Base-by-base conservation (phyloP, 2,888 invertebrate species). In the Iphiclides podalirius region DNA sequence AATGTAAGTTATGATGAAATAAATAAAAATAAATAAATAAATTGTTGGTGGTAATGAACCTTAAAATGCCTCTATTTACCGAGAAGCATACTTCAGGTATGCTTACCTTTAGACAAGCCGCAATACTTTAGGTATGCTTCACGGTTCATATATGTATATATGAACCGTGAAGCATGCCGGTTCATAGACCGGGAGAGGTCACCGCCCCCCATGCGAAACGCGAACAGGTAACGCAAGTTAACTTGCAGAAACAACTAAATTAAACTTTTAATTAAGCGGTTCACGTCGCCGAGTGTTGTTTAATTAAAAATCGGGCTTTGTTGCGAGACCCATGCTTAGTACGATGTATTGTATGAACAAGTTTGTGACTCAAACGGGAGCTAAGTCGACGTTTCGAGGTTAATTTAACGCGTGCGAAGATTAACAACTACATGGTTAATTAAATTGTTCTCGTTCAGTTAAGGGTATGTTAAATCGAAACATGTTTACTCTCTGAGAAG, bases 211-310 rank as follows among this genome's bases (percentile, higher is more conserved):
- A n/a, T n/a, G n/a, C n/a, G n/a, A n/a, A n/a, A n/a, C n/a, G n/a
- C 14, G 23, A 31, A 46, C 20, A 33, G 31, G 46, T 46, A 38
- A 45, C 37, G 4, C 6, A 38, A 37, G 17, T 6, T 16, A 13
- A 31, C 14, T 14, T 15, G 15, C 28, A 40, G 40, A 15, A 20
- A 33, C 23, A 31, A 39, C 8, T 33, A 14, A 39, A 46, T 39
- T 46, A 39, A 39, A 38, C 31, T 28, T 46, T 38, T 38, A 39
- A 46, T 39, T 38, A 39, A 20, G 46, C 33, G 31, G 31, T 1
- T 4, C 11, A 14, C 31, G 33, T 14, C 38, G 31, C 16, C 17
- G 15, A 26, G 38, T 14, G 12, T 33, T 46, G 20, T 46, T 13
- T 33, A 14, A 39, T 46, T 34, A 39, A 39, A 46, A 23, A 28